Base-by-base conservation (phyloP, 2,888 invertebrate species). In the Catocala nupta region DNA sequence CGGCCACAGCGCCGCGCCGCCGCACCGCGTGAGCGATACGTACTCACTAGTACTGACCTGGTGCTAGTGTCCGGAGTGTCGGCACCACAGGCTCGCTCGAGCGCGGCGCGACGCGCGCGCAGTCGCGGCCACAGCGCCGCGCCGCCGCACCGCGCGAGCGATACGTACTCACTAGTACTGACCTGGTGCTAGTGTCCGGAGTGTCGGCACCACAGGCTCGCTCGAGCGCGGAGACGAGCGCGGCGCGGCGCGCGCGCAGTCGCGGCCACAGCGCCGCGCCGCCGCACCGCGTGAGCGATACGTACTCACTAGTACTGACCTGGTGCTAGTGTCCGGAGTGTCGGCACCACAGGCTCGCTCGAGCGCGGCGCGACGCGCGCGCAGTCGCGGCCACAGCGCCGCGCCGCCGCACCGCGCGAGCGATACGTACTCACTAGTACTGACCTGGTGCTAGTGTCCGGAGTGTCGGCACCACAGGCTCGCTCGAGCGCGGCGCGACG, bases 1-100 rank as follows among this genome's bases (percentile, higher is more conserved):
- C 36, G 83, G 71, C 89, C 90, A 92, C 0, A 92, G 70, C 0
- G 74, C 73, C 8, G 80, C 82, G 11, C 87, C 89, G 43, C 86
- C 80, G 42, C 83, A 84, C 9, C 77, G 77, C 6, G 78, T 78
- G 0, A 91, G 68, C 0, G 85, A 82, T 0, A 74, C 58, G 5
- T 81, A 80, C 2, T 91, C 90, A 34, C n/a, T n/a, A 12, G 8
- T 42, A 47, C 42, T n/a, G 55, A 82, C 83, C 71, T 71, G 58
- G 78, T 73, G 11, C 54, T 55, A 5, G 66, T 61, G 0, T 12
- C 1, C 0, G n/a, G n/a, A 1, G 39, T 65, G n/a, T 60, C 55
- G 2, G 50, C 48, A 5, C 58, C 57, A 43, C 73, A 58, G 0
- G 76, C 62, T 1, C 67, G 55, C 0, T 81, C 83, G 1, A 90